Evolutionary conservation across 2,797 vertebrate species (phyloP).

Genomic region (Carduelis carduelis): DNA sequence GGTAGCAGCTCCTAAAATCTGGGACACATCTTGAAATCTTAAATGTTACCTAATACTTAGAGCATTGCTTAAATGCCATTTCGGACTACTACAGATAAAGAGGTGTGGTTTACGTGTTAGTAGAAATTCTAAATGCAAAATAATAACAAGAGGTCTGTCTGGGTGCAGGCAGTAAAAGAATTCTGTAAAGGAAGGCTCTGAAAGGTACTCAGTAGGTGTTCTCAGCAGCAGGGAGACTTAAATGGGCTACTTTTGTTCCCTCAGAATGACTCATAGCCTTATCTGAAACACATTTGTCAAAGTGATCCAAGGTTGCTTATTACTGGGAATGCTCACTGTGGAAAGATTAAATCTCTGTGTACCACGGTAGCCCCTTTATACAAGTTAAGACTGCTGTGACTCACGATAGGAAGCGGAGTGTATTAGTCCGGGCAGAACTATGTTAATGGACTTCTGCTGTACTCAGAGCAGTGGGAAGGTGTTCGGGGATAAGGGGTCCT

Average conservation of each 20-base stretch:
- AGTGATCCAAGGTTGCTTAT: background rate
- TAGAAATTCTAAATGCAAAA: background rate
- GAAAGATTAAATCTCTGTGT: constrained; percentile 1
- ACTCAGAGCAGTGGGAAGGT: background rate
- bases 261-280: background rate
- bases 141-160: background rate
- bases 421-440: background rate
- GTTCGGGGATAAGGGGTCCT: background rate
- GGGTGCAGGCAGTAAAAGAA: background rate
- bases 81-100: background rate
- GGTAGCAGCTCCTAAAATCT: background rate
- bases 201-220: background rate
- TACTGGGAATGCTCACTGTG: background rate
- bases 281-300: constrained; percentile 9
- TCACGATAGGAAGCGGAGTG: background rate
- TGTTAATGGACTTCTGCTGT: background rate
- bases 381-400: background rate
- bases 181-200: background rate
- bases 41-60: background rate
- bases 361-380: background rate
- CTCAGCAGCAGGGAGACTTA: background rate
- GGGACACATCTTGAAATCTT: background rate
- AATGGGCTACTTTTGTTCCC: background rate
- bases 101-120: background rate
- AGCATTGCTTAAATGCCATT: background rate